These are phyloP conservation scores for Bothrops jararaca DNA, from an alignment of 2,113 vertebrate genomes.

Conservation along the genomic window DNA sequence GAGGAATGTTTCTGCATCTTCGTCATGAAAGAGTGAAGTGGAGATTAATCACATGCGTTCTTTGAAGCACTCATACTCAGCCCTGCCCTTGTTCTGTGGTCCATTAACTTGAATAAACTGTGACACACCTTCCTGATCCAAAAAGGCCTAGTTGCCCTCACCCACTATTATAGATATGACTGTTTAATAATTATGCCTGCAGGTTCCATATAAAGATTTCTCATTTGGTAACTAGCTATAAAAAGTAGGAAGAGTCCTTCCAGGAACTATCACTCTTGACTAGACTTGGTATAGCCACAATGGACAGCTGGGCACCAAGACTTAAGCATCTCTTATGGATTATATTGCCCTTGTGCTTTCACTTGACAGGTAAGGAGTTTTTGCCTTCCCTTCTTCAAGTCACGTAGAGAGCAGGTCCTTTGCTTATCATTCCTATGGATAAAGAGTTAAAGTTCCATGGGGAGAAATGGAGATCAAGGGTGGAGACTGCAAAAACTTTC, in stretches of 20 bases:
- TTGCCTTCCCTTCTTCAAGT: not conserved
- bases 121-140: not conserved
- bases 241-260: not conserved
- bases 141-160: not conserved
- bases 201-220: not conserved
- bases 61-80: not conserved
- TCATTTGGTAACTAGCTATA: not conserved
- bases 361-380: not conserved
- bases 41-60: not conserved
- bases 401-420: not conserved
- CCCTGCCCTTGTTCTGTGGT: not conserved
- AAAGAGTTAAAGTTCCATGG: not conserved
- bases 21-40: not conserved
- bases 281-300: not conserved
- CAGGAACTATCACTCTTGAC: not conserved
- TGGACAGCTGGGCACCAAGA: not conserved
- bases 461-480: not conserved
- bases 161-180: conserved; percentile 14
- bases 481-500: not conserved
- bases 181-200: not conserved
- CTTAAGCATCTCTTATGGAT: not conserved
- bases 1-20: not conserved
- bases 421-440: too few relatives aligned
- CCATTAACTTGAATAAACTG: conserved; percentile 6
- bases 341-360: conserved; percentile 8